These are phyloP conservation scores for Sus cebifrons DNA, from an alignment of 2,797 vertebrate species.

Conservation along the genomic window DNA sequence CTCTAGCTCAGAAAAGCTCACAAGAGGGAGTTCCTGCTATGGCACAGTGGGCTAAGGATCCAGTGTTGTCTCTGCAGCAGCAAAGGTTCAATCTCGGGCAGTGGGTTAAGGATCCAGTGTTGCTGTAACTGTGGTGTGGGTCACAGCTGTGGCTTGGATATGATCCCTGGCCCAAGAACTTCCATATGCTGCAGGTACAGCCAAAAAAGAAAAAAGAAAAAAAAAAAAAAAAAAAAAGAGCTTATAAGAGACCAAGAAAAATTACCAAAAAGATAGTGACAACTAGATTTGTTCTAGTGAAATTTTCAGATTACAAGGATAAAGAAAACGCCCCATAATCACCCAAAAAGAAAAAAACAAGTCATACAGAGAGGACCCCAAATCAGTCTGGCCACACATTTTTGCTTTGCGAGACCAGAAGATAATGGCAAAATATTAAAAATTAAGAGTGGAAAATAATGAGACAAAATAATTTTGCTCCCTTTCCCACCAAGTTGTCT, in stretches of 20 bases:
- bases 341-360: neutral
- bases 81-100: too few species aligned
- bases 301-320: slow-evolving; percentile 31
- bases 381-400: neutral
- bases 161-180: too few species aligned
- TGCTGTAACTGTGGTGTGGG: too few species aligned
- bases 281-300: slow-evolving; percentile 5
- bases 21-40: neutral
- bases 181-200: too few species aligned
- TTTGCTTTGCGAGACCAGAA: neutral
- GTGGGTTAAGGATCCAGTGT: too few species aligned
- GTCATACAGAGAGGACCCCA: neutral
- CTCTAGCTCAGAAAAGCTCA: neutral
- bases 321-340: neutral
- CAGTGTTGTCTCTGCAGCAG: too few species aligned
- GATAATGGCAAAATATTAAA: slow-evolving; percentile 14
- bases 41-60: too few species aligned
- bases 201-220: too few species aligned
- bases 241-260: neutral
- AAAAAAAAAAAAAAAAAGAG: too few species aligned
- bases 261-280: slow-evolving; percentile 9
- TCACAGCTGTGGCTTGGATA: too few species aligned
- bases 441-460: neutral
- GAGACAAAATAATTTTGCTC: neutral
- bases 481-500: neutral